A percentile compares a stretch with the other conserved stretches of the same genome.
phyloP scores from a whole-genome alignment of 1,140 invertebrate species.

The Frieseomelitta varia region DNA sequence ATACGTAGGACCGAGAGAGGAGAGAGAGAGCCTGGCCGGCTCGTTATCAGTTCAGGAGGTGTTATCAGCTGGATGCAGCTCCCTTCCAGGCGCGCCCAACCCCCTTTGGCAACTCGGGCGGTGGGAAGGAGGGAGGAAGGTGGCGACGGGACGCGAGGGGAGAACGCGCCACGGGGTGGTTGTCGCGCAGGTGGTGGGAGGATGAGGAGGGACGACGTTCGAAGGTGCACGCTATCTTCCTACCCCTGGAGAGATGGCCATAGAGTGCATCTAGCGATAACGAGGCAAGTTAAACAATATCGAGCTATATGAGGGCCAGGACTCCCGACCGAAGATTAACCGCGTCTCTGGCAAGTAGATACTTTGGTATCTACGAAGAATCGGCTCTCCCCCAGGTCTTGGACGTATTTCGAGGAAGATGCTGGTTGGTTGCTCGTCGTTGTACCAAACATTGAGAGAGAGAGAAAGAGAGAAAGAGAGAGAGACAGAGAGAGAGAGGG shows the following conservation, averaged over 20 bases:
- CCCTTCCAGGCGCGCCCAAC: slow-evolving; percentile 69
- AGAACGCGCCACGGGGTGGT: slow-evolving; percentile 19
- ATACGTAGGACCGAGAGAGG: slow-evolving; percentile 55
- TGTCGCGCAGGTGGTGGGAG: not conserved
- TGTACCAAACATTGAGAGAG: not conserved
- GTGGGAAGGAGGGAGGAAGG: slow-evolving; percentile 54
- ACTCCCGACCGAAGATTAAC: slow-evolving; percentile 76
- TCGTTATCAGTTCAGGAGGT: slow-evolving; percentile 78
- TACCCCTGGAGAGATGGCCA: slow-evolving; percentile 80
- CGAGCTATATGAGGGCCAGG: slow-evolving; percentile 76
- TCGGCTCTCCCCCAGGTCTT: slow-evolving; percentile 49
- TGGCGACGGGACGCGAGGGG: not conserved
- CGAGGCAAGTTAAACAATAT: slow-evolving; percentile 82
- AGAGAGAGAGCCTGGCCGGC: slow-evolving; percentile 74
- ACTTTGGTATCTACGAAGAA: slow-evolving; percentile 55
- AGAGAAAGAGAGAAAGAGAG: not conserved
- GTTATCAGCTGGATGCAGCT: slow-evolving; percentile 78
- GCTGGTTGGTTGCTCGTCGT: slow-evolving; percentile 29
- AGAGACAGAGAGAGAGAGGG: not conserved
- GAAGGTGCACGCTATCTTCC: slow-evolving; percentile 78
- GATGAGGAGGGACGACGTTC: slow-evolving; percentile 56
- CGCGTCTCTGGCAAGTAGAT: slow-evolving; percentile 65
- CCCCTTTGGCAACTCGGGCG: slow-evolving; percentile 59
- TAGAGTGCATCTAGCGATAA: slow-evolving; percentile 82
- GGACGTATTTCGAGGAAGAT: slow-evolving; percentile 44